A percentile compares a stretch with the other conserved stretches of the same genome.
Conservation (phyloP, 2,113 vertebrate genomes). For the Cebus imitator region DNA sequence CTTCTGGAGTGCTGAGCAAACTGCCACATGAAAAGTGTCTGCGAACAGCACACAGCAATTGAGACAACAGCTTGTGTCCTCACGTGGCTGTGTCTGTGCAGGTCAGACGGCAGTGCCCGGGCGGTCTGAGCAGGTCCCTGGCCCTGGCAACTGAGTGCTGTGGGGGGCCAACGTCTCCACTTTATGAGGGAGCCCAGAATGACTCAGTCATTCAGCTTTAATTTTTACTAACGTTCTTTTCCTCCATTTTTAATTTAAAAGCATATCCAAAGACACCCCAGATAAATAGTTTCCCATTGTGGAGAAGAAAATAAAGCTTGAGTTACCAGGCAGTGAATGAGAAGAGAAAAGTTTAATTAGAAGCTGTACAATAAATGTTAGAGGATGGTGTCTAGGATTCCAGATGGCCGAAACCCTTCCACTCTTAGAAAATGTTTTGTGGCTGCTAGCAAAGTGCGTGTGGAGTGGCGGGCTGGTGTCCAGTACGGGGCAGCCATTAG, state of each 20-base stretch:
- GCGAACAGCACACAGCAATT: neutral
- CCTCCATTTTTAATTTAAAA: slow-evolving; percentile 34
- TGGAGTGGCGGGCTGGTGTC: neutral
- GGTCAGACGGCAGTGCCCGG: neutral
- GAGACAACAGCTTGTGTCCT: neutral
- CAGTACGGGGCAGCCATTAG: fast-evolving
- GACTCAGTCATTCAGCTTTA: neutral
- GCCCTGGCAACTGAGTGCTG: neutral
- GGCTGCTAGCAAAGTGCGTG: neutral
- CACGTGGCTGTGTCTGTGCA: neutral
- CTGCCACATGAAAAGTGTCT: neutral
- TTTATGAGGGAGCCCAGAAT: neutral
- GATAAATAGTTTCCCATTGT: slow-evolving; percentile 6
- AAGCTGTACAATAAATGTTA: neutral
- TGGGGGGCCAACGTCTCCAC: neutral
- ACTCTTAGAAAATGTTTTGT: neutral
- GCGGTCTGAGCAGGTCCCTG: too few relatives aligned
- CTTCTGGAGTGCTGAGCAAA: neutral
- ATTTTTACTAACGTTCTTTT: neutral
- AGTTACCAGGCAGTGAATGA: neutral
- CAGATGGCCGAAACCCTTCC: neutral
- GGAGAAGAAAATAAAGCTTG: slow-evolving; percentile 23
- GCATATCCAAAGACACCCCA: neutral
- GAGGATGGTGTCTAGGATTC: neutral
- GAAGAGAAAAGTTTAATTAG: slow-evolving; percentile 11